A percentile compares a stretch with the other conserved stretches of the same genome.
Evolutionary conservation across 2,888 invertebrate species (phyloP).

Genomic region (Adelognathus sp.): DNA sequence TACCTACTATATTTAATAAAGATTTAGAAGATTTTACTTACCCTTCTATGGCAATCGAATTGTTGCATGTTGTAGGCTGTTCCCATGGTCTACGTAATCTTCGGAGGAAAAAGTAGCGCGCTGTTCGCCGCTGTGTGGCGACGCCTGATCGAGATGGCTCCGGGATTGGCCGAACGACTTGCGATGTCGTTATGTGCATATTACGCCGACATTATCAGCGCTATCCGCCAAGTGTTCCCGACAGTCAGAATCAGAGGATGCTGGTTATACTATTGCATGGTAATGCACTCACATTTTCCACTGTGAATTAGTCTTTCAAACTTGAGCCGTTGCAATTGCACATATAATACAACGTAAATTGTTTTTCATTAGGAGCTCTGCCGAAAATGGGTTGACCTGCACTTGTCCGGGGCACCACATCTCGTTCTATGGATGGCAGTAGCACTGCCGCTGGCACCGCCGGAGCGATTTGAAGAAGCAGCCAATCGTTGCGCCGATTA

Average conservation of each 20-base stretch:
- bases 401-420: no score
- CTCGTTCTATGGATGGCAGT: no score
- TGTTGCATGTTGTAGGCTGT: background rate
- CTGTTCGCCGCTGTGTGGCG: constrained; percentile 6
- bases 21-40: background rate
- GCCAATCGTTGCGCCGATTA: no score
- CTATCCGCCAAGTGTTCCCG: background rate
- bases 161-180: background rate
- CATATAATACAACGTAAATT: no score
- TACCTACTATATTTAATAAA: no score
- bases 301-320: background rate
- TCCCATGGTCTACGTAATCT: constrained; percentile 8
- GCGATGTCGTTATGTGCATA: constrained; percentile 3
- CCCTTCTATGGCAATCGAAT: background rate
- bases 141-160: background rate
- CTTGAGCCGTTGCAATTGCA: no score
- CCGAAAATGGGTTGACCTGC: no score
- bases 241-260: background rate
- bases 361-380: no score
- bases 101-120: background rate
- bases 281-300: background rate
- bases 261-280: constrained; percentile 6
- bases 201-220: background rate
- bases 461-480: no score
- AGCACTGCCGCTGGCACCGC: no score